These are phyloP conservation scores for Sibirionetta formosa DNA, from an alignment of 2,797 vertebrate genomes.

Conservation along the genomic window DNA sequence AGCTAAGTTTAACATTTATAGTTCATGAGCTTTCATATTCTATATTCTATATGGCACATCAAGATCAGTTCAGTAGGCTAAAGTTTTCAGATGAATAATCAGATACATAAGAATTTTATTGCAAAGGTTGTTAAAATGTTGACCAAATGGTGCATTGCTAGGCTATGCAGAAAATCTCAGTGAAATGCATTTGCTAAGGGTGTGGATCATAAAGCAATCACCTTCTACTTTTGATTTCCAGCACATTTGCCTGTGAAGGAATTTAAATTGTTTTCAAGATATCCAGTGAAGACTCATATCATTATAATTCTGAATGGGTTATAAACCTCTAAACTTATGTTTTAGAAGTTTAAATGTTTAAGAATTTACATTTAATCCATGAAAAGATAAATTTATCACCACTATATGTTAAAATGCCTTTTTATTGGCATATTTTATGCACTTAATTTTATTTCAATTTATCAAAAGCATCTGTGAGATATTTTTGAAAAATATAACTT, in stretches of 20 bases:
- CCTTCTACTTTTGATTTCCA: slow-evolving; percentile 45
- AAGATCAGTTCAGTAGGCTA: slow-evolving; percentile 12
- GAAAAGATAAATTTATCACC: background rate
- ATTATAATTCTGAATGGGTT: slow-evolving; percentile 21
- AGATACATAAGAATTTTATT: slow-evolving; percentile 51
- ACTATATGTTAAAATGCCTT: background rate
- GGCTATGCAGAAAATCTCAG: slow-evolving; percentile 47
- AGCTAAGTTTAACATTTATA: background rate
- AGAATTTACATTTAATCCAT: background rate
- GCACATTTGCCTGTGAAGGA: slow-evolving; percentile 34
- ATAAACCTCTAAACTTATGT: slow-evolving; percentile 23
- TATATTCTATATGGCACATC: background rate
- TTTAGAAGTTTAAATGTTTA: slow-evolving; percentile 7
- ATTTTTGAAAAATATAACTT: background rate
- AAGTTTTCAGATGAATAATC: slow-evolving; percentile 59
- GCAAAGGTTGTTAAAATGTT: slow-evolving; percentile 56
- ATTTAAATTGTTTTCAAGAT: slow-evolving; percentile 31
- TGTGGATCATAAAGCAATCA: slow-evolving; percentile 53
- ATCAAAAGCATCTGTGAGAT: background rate
- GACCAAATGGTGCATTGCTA: slow-evolving; percentile 59
- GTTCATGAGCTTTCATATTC: slow-evolving; percentile 10
- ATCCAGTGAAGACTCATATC: background rate
- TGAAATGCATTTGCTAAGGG: slow-evolving; percentile 30
- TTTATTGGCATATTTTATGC: background rate
- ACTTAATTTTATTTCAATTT: background rate